Percentiles rank a stretch among this genome's conserved stretches.
Conservation (phyloP, 2,113 vertebrate genomes). For the Salminus brasiliensis region DNA sequence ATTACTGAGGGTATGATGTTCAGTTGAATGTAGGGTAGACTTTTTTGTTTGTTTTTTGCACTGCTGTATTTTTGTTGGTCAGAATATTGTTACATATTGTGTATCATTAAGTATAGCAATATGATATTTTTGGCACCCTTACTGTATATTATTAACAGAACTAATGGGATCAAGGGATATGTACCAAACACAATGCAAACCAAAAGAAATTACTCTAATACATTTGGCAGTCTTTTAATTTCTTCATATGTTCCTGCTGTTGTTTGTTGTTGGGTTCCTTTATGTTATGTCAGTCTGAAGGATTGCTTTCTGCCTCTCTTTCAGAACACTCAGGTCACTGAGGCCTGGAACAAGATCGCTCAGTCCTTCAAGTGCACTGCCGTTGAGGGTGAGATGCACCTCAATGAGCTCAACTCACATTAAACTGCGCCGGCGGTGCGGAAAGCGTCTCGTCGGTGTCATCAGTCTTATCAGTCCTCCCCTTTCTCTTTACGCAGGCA, state of each 20-base stretch:
- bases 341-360: conserved; percentile 98
- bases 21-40: too few relatives aligned
- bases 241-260: not conserved
- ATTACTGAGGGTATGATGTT: too few relatives aligned
- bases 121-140: too few relatives aligned
- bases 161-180: too few relatives aligned
- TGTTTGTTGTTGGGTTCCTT: not conserved
- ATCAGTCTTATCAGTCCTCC: not conserved
- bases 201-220: too few relatives aligned
- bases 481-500: conserved; percentile 73
- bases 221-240: too few relatives aligned
- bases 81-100: too few relatives aligned
- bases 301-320: conserved; percentile 27
- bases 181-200: too few relatives aligned
- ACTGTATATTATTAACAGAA: too few relatives aligned
- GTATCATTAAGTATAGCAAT: too few relatives aligned
- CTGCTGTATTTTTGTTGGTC: too few relatives aligned
- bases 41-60: too few relatives aligned
- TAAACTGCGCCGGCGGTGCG: not conserved
- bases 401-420: not conserved
- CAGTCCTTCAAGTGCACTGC: conserved; percentile 96
- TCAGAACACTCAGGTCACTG: conserved; percentile 96
- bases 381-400: conserved; percentile 86
- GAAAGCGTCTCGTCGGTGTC: not conserved
- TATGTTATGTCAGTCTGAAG: not conserved